Base-by-base conservation (phyloP, 2,113 vertebrate species). In the Colossoma macropomum region DNA sequence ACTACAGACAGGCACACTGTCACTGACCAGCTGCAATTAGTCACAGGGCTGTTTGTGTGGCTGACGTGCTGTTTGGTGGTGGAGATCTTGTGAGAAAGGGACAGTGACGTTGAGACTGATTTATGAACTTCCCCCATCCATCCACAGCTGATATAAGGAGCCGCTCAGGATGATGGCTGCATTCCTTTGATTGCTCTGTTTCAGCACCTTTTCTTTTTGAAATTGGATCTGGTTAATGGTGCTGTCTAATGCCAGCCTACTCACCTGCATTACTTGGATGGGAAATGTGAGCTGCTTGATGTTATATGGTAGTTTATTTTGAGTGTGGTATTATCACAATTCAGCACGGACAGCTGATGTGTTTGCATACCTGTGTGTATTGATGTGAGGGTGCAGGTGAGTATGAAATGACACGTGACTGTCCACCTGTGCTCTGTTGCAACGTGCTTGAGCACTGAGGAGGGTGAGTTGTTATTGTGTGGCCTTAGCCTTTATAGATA, bases 11-110 rank as follows among this genome's bases (percentile, higher is more conserved):
- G 65, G 27, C 52, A 32, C 25, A 4, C 48, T n/a, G 32, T 75
- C 50, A 60, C 4, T 25, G 52, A 50, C 48, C 54, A 75, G 28
- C 71, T 50, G 27, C 52, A 62, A 85, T 76, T 54, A 34, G 30
- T 59, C 28, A 41, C 16, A 38, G 23, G 15, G 11, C 27, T 25
- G 4, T 32, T 21, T 17, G 11, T 32, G 52, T 15, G 0, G 23
- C 30, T 48, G 4, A 63, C 21, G 48, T 19, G 32, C 11, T 60
- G 68, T 23, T 54, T 62, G 63, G 34, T 27, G 28, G n/a, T 63
- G 15, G 2, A 68, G 28, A 84, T 78, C 12, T 13, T 70, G 38
- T 38, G 32, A 52, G 52, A 48, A 62, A 19, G n/a, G 23, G 68
- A 38, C 66, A 41, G 32, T 12, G 19, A 71, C 12, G 7, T 32